Conservation (phyloP, 2,797 vertebrate species). For the Anableps anableps region DNA sequence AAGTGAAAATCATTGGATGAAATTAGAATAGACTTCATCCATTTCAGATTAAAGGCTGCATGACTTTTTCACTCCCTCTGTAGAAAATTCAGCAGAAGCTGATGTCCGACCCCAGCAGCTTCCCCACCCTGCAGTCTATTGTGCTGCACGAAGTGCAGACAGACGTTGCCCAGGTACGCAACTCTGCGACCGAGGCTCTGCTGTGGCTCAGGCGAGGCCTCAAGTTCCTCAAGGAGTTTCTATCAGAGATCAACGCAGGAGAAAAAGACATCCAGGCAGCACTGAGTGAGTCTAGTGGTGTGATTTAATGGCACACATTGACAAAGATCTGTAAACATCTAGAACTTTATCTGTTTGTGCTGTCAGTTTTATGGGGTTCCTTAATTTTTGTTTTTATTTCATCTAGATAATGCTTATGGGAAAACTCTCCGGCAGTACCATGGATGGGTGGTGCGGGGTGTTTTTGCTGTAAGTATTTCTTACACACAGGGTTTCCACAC, state of each 20-base stretch:
- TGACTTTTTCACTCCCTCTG: not conserved
- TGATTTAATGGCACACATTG: not conserved
- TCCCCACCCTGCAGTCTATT: constrained; percentile 94
- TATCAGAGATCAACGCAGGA: constrained; percentile 90
- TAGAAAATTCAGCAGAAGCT: constrained; percentile 98
- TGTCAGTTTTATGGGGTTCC: not conserved
- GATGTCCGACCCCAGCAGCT: constrained; percentile 88
- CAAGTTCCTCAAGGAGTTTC: constrained; percentile 96
- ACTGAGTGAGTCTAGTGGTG: constrained; percentile 86
- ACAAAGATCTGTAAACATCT: not conserved
- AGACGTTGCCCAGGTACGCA: constrained; percentile 87
- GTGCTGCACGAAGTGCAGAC: constrained; percentile 90
- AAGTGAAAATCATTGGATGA: not conserved
- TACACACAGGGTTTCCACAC: no score
- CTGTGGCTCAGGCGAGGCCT: constrained; percentile 96
- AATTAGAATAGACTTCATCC: not conserved
- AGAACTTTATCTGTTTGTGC: not conserved
- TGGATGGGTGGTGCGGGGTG: constrained; percentile 96
- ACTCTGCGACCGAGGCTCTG: constrained; percentile 96
- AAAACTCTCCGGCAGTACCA: constrained; percentile 95
- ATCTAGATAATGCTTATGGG: constrained; percentile 92
- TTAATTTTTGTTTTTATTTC: constrained; percentile 3
- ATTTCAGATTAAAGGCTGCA: not conserved
- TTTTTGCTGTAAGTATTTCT: constrained; percentile 91
- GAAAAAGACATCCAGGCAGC: constrained; percentile 91